Conservation (phyloP, 2,113 vertebrate species). For the Forbesichthys papilliferus region DNA sequence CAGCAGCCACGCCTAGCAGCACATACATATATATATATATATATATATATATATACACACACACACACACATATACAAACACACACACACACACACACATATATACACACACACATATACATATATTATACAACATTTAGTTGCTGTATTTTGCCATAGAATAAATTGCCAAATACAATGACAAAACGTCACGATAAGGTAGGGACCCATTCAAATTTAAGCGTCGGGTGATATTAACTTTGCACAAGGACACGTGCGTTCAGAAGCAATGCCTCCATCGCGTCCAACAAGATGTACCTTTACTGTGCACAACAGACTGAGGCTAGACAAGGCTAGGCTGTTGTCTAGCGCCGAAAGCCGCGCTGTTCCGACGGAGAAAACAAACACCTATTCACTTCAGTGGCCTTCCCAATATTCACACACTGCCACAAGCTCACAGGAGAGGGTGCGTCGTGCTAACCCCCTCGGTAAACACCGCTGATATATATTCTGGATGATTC, state of each 20-base stretch:
- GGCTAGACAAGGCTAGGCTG: constrained; percentile 21
- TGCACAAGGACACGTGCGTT: neutral
- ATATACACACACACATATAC: too few relatives aligned
- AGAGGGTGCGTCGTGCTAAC: constrained; percentile 25
- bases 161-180: too few relatives aligned
- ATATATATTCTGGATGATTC: constrained; percentile 46
- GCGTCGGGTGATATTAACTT: too few relatives aligned
- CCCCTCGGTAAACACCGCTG: constrained; percentile 31
- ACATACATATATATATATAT: too few relatives aligned
- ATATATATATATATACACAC: too few relatives aligned
- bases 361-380: constrained; percentile 38
- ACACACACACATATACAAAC: too few relatives aligned
- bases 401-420: constrained; percentile 12
- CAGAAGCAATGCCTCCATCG: neutral
- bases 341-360: constrained; percentile 19
- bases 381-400: constrained; percentile 25
- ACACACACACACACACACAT: too few relatives aligned
- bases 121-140: too few relatives aligned
- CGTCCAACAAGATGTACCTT: neutral
- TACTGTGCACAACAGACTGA: neutral
- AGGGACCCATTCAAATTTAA: neutral
- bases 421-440: constrained; percentile 1
- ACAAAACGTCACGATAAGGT: too few relatives aligned
- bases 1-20: too few relatives aligned
- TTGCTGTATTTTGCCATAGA: too few relatives aligned